Evolutionary conservation across 1,140 invertebrate genomes (phyloP), one percentile per base, ranked within the genome.

Genomic region (Drosophila rufa): DNA sequence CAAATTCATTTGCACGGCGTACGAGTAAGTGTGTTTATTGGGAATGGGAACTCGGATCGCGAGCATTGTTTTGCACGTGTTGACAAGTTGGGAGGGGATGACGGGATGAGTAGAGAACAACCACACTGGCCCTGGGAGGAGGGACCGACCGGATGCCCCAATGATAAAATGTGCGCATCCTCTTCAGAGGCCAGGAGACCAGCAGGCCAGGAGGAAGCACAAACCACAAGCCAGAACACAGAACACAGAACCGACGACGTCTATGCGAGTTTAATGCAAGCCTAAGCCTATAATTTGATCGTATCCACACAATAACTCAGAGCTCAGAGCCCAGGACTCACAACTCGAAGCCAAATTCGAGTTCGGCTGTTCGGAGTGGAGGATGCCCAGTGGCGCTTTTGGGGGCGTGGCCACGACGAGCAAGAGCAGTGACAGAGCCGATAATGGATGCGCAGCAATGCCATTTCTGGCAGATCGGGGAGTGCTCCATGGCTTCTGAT

Each of bases 251-350:
- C 53, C 62, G 55, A 40, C 58, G 76, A 74, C 66, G 61, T 89
- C 85, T 75, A 89, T 89, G 84, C 85, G 84, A 90, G 64, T 90
- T 89, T 89, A 90, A 89, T 89, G 79, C 85, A 67, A 78, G 53
- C 66, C 78, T 66, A 90, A 90, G 85, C 85, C 85, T 90, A 90
- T 90, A 90, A 90, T 90, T 90, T 90, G 85, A 90, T 90, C 81
- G 79, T 89, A 91, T 91, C 89, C 89, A 91, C 71, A 77, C 79
- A 82, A 91, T 91, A 91, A 91, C 79, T 91, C 89, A 85, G 50
- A 7, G 11, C 46, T 22, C 43, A 38, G 27, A 19, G 15, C 15
- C 8, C 62, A 33, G 38, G 8, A 69, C 15, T 43, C 22, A 55
- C 56, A 19, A 40, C 36, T 45, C 15, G 38, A 19, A 33, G 17